Evolutionary conservation across 2,888 invertebrate genomes (phyloP).

Genomic region (Eristalinus aeneus): DNA sequence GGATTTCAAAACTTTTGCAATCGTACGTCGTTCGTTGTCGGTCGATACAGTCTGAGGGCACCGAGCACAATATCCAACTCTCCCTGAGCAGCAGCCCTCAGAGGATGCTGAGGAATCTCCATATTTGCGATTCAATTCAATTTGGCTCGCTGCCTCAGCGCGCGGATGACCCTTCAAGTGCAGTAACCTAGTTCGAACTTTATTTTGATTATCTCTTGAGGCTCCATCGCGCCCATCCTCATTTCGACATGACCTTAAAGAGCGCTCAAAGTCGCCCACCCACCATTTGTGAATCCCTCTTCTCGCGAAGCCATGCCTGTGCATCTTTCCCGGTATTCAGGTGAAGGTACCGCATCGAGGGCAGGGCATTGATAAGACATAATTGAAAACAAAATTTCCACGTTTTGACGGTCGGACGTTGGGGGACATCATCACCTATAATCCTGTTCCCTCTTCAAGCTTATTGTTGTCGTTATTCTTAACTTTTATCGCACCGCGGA

Average conservation of each 20-base stretch:
- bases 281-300: conserved; percentile 17
- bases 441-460: conserved; percentile 20
- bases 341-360: too few species aligned
- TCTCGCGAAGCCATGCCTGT: conserved; percentile 9
- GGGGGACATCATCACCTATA: conserved; percentile 23
- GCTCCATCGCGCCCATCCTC: conserved; percentile 15
- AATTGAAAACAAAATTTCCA: conserved; percentile 26
- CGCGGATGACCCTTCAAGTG: conserved; percentile 31
- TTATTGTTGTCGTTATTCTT: conserved; percentile 50
- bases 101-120: conserved; percentile 4
- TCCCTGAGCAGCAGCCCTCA: background rate
- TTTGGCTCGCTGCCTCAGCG: background rate
- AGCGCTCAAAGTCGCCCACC: conserved; percentile 19
- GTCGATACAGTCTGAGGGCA: background rate
- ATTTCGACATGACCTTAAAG: conserved; percentile 46
- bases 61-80: background rate
- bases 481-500: conserved; percentile 18
- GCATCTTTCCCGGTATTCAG: conserved; percentile 10
- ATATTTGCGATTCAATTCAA: conserved; percentile 46
- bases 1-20: conserved; percentile 35
- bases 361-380: conserved; percentile 45
- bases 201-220: conserved; percentile 16
- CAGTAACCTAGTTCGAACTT: conserved; percentile 40
- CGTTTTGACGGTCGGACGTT: background rate
- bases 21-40: background rate